Evolutionary conservation across 2,113 vertebrate genomes (phyloP).

Genomic region (Pholis gunnellus): DNA sequence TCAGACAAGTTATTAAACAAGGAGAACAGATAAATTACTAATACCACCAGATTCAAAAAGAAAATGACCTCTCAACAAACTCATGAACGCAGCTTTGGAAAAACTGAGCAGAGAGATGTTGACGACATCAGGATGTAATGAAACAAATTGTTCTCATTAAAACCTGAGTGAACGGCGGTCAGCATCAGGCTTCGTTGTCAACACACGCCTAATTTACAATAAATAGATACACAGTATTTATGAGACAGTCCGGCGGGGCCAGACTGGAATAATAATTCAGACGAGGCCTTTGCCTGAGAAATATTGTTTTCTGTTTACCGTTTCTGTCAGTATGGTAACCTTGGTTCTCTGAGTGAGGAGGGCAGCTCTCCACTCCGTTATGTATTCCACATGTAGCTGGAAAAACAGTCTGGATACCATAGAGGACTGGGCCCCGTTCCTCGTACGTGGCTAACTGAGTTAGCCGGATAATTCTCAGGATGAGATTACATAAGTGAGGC

Average conservation of each 20-base stretch:
- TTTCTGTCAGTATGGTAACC: not conserved
- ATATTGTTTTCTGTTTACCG: not conserved
- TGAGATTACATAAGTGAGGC: too few species aligned
- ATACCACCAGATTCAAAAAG: not conserved
- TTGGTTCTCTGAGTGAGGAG: not conserved
- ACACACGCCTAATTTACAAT: not conserved
- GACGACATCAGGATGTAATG: not conserved
- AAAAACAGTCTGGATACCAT: not conserved
- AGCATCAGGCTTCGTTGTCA: not conserved
- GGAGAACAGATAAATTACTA: not conserved
- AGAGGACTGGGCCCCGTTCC: too few species aligned
- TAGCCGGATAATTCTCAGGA: too few species aligned
- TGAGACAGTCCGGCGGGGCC: not conserved
- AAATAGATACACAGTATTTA: not conserved
- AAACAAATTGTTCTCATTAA: not conserved
- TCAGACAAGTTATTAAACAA: not conserved
- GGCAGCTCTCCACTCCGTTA: not conserved
- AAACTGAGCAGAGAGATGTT: not conserved
- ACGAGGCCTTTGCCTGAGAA: not conserved
- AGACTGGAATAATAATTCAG: not conserved
- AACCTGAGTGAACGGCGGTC: not conserved
- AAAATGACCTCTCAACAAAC: not conserved
- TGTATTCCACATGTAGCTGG: not conserved
- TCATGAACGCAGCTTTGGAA: not conserved
- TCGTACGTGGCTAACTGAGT: too few species aligned